These are phyloP conservation scores for Xylocopa sonorina DNA, from an alignment of 1,140 invertebrate species.

Conservation along the genomic window DNA sequence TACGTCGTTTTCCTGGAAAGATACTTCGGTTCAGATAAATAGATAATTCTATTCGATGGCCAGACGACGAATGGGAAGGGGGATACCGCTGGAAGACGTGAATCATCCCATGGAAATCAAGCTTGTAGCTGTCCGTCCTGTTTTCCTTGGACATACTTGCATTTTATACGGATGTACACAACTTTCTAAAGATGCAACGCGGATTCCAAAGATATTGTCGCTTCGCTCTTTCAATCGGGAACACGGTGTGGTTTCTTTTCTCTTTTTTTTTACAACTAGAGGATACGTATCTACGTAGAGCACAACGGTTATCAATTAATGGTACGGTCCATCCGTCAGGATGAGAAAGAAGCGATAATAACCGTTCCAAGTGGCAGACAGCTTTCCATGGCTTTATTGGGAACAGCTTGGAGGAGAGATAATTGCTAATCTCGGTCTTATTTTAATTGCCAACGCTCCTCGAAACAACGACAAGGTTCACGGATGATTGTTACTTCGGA, in stretches of 20 bases:
- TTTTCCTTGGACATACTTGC: neutral
- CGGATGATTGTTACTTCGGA: neutral
- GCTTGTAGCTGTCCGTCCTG: neutral
- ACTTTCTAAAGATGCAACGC: neutral
- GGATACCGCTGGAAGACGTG: neutral
- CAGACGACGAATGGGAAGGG: neutral
- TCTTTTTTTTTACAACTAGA: neutral
- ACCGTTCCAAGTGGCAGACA: neutral
- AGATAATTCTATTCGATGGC: too few species aligned
- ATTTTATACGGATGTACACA: neutral
- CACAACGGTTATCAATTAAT: constrained; percentile 2
- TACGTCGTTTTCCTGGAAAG: neutral
- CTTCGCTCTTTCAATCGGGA: constrained; percentile 27
- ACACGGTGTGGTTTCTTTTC: too few species aligned
- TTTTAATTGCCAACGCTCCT: neutral
- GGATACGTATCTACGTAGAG: neutral
- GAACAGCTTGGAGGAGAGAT: neutral
- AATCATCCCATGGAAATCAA: constrained; percentile 3
- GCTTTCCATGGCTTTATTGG: neutral
- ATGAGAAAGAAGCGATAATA: constrained; percentile 1
- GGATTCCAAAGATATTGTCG: neutral
- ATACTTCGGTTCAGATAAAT: neutral
- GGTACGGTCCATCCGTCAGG: neutral
- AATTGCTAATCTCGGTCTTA: neutral
- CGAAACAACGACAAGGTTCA: neutral